Evolutionary conservation across 1,140 invertebrate genomes (phyloP), one percentile per base, ranked within the genome.

Genomic region (Chlorops oryzae): DNA sequence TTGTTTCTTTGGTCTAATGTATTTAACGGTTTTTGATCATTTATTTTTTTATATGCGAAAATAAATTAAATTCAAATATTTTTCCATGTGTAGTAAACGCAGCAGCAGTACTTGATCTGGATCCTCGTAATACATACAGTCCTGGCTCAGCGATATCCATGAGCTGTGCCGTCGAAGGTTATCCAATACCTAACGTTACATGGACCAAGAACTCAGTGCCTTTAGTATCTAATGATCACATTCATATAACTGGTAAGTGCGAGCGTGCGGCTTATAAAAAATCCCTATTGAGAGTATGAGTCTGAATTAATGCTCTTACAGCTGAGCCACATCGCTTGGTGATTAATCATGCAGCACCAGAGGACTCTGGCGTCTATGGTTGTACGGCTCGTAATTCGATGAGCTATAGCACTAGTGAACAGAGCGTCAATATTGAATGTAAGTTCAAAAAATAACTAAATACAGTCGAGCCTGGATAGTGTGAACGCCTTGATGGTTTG

Each of bases 381-480:
- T 93, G 90, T 65, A 81, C 84, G 58, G 91, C 88, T 3, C 64
- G 73, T 27, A 92, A 93, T 72, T 70, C 77, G 0, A 84, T 82
- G 65, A 82, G 78, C 21, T 79, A 76, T 22, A 75, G 79, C 44
- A 77, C 75, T 20, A 80, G 80, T 59, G 77, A 78, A 25, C 74
- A 85, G 6, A 73, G 77, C 38, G 81, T 92, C 56, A 75, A 52
- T 56, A 81, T 91, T 28, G 78, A 85, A 77, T 85, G 87, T 89
- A 75, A 75, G 57, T 56, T 0, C n/a, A 15, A 5, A 39, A 0
- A 1, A 20, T 3, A 24, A 1, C 18, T n/a, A 10, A 10, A 0
- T 23, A 12, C 40, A 1, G 22, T n/a, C n/a, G n/a, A n/a, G n/a
- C n/a, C n/a, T n/a, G n/a, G n/a, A n/a, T n/a, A n/a, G n/a, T n/a